Base-by-base conservation (phyloP, 2,888 invertebrate genomes). In the Eupelmus urozonus region DNA sequence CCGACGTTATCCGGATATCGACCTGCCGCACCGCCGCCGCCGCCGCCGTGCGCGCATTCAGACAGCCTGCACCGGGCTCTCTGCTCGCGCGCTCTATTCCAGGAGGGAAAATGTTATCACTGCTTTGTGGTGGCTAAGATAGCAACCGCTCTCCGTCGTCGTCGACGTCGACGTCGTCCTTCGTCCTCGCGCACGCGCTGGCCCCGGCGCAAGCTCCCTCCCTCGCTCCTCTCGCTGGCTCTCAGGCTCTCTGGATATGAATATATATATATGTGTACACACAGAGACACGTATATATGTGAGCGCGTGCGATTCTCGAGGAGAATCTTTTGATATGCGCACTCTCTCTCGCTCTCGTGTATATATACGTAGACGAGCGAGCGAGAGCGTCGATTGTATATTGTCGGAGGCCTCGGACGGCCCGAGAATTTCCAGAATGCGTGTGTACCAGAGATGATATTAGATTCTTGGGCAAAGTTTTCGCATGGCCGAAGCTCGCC, bases 91-190 rank as follows among this genome's bases (percentile, higher is more conserved):
- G 86, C 88, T 86, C 88, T 87, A 75, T 80, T 88, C 87, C 87
- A 86, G 88, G 88, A 89, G 89, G 88, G 88, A 89, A 89, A 89
- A 89, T 89, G 88, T 89, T 89, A 89, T 89, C 89, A 88, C 89
- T 89, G 89, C 89, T 89, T 89, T 89, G 89, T 89, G 89, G 89
- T 87, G 88, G 87, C 88, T 89, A 89, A 89, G 89, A 89, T 89
- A 89, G 87, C 89, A 89, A 85, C 87, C 75, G 20, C 77, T 62
- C 51, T 60, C 65, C 18, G 40, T 49, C 72, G 79, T 74, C 67
- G 72, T 76, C 79, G 71, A 55, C n/a, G n/a, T n/a, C n/a, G n/a
- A n/a, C n/a, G n/a, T n/a, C 79, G 66, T 73, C 71, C 77, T 57
- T 16, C 42, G 11, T 29, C 13, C 13, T 45, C 45, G 4, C 45